phyloP scores from a whole-genome alignment of 2,888 invertebrate genomes.

The Cynaeus angustus region DNA sequence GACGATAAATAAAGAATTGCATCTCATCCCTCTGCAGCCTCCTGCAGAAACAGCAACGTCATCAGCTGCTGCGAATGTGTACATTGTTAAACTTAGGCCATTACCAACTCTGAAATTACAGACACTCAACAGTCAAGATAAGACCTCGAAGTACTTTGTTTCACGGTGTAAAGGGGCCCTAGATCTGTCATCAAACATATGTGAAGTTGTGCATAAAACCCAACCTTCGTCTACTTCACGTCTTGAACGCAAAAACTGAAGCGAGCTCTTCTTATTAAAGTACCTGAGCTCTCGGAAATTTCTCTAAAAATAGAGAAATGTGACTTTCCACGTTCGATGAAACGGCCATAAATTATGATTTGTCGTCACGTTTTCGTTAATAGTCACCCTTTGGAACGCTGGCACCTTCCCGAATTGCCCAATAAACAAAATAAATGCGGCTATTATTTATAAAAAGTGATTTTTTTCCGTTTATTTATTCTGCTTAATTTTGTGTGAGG shows the following conservation, averaged over 20 bases:
- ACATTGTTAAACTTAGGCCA: slow-evolving; percentile 40
- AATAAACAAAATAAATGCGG: slow-evolving; percentile 31
- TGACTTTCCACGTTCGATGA: slow-evolving; percentile 2
- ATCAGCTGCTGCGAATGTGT: slow-evolving; percentile 33
- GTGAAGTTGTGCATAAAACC: slow-evolving; percentile 10
- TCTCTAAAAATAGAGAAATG: slow-evolving; percentile 15
- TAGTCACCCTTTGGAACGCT: slow-evolving; percentile 16
- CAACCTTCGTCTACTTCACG: slow-evolving; percentile 1
- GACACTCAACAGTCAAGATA: slow-evolving; percentile 30
- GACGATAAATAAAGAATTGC: slow-evolving; percentile 40
- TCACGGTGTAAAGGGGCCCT: slow-evolving; percentile 12
- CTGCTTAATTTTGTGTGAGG: slow-evolving; percentile 10
- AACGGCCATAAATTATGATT: slow-evolving; percentile 28
- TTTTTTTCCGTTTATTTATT: slow-evolving; percentile 25
- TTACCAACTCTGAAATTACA: slow-evolving; percentile 32
- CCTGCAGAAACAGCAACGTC: slow-evolving; percentile 33
- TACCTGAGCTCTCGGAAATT: slow-evolving; percentile 14
- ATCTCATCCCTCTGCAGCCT: slow-evolving; percentile 29
- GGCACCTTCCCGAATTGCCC: slow-evolving; percentile 28
- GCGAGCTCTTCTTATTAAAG: slow-evolving; percentile 20
- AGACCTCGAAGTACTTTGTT: slow-evolving; percentile 26
- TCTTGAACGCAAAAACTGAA: slow-evolving; percentile 6
- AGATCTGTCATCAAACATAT: slow-evolving; percentile 34
- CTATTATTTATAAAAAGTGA: slow-evolving; percentile 11
- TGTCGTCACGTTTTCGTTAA: slow-evolving; percentile 26